A percentile compares a stretch with the other conserved stretches of the same genome.
phyloP scores from a whole-genome alignment of 2,113 vertebrate species.

The Nothocercus julius region DNA sequence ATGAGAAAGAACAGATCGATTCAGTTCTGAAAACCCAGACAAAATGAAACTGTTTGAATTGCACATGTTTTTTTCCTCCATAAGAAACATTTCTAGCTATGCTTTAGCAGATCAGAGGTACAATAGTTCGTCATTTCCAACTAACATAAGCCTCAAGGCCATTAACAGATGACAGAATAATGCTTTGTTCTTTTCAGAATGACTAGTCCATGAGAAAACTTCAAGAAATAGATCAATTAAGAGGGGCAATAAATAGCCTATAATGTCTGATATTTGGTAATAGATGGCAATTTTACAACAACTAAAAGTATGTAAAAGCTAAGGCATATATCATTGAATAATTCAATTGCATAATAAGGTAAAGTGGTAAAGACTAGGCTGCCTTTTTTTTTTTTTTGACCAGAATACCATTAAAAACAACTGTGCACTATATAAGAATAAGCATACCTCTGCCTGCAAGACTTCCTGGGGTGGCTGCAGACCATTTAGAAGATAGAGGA shows the following conservation, averaged over 20 bases:
- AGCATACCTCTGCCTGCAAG: constrained; percentile 88
- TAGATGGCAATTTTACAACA: background rate
- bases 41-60: background rate
- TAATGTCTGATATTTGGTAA: background rate
- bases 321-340: background rate
- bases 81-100: background rate
- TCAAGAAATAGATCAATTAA: background rate
- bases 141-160: background rate
- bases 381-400: background rate
- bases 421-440: background rate
- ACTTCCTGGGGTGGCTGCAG: constrained; percentile 78
- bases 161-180: background rate
- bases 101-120: background rate
- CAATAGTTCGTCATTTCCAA: background rate
- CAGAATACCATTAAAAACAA: background rate
- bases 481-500: constrained; percentile 92
- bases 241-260: background rate
- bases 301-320: background rate
- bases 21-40: background rate
- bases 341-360: background rate
- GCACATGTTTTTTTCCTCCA: background rate
- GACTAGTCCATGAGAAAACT: background rate
- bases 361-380: background rate
- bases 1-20: background rate
- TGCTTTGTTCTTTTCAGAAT: background rate